These are phyloP conservation scores for Daboia siamensis DNA, from an alignment of 2,113 vertebrate genomes.

Conservation along the genomic window DNA sequence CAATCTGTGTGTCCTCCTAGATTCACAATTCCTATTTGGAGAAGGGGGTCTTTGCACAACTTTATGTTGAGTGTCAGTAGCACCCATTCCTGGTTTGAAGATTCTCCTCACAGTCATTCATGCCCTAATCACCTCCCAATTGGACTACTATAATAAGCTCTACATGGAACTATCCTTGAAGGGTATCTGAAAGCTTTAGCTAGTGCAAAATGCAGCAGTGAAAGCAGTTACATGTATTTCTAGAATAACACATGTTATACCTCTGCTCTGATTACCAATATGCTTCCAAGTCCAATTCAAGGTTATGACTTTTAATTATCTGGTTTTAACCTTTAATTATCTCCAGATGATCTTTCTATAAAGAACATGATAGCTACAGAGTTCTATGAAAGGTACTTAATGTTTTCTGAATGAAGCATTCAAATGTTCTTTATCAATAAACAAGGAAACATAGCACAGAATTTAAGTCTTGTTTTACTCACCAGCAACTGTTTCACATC, in stretches of 20 bases:
- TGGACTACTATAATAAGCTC: not conserved
- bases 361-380: not conserved
- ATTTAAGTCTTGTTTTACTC: conserved; percentile 26
- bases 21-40: not conserved
- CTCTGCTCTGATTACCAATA: not conserved
- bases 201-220: not conserved
- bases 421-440: not conserved
- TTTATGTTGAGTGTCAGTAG: not conserved
- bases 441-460: not conserved
- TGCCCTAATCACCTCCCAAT: not conserved
- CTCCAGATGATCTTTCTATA: not conserved
- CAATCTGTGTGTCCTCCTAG: not conserved
- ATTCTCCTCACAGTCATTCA: not conserved
- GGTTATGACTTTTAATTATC: not conserved
- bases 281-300: not conserved
- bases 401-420: conserved; percentile 5
- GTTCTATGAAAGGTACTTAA: not conserved
- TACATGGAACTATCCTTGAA: not conserved
- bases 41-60: not conserved
- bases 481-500: conserved; percentile 35
- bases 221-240: not conserved
- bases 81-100: not conserved
- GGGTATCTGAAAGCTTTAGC: not conserved
- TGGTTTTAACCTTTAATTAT: not conserved
- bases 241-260: not conserved